phyloP scores from a whole-genome alignment of 2,797 vertebrate species.

The Monodelphis domestica region DNA sequence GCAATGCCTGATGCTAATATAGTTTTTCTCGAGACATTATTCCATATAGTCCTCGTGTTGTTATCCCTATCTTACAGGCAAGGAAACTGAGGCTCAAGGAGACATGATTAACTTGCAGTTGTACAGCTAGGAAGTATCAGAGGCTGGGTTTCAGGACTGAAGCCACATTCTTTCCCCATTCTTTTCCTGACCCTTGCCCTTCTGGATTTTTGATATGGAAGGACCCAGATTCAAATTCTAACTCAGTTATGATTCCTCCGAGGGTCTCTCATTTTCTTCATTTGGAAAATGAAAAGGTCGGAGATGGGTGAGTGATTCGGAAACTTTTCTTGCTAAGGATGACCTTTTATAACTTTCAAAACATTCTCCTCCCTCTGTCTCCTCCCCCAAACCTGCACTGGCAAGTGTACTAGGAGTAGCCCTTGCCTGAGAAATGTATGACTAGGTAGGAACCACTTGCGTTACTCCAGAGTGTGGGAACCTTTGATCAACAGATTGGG shows the following conservation, averaged over 20 bases:
- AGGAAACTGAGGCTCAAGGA: rapidly evolving
- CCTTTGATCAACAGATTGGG: neutral
- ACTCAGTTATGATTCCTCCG: neutral
- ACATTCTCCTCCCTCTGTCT: neutral
- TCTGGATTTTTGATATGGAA: neutral
- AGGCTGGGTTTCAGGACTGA: neutral
- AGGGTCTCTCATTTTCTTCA: neutral
- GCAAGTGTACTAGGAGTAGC: neutral
- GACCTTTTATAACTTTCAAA: neutral
- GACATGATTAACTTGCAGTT: slow-evolving; percentile 1
- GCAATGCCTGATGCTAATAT: neutral
- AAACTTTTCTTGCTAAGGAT: neutral
- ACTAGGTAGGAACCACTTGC: neutral
- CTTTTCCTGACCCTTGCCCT: slow-evolving; percentile 66
- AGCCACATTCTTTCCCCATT: neutral
- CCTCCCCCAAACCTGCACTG: neutral
- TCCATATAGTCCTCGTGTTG: neutral
- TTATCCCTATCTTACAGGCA: neutral
- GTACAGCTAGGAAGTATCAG: neutral
- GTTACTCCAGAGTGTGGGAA: neutral
- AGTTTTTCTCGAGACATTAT: neutral
- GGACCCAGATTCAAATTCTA: neutral
- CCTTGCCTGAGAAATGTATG: neutral
- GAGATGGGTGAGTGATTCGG: neutral
- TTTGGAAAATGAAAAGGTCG: neutral